phyloP scores from a whole-genome alignment of 30 jellyfish, hydroid and myxozoan species.

The Catostylus mosaicus region DNA sequence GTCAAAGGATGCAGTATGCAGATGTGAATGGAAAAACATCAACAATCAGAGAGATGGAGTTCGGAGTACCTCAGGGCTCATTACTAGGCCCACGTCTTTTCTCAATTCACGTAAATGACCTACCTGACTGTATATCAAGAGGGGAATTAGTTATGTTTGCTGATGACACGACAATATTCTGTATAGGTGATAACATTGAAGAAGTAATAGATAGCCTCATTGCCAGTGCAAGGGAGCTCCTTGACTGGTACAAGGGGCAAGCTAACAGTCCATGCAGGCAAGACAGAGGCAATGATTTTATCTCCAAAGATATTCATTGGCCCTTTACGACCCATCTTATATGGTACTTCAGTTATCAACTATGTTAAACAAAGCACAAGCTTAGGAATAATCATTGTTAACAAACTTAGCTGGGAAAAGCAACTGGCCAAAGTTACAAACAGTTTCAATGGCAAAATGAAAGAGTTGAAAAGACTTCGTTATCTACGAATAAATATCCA shows the following conservation, averaged over 20 bases:
- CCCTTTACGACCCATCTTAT: conserved; percentile 52
- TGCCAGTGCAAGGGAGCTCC: conserved; percentile 9
- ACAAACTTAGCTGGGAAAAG: conserved; percentile 42
- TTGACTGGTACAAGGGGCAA: conserved; percentile 15
- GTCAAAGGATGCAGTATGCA: too few relatives aligned
- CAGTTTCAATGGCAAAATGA: conserved; percentile 41
- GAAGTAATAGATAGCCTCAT: conserved; percentile 21
- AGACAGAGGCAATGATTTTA: conserved; percentile 45
- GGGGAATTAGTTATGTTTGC: conserved; percentile 21
- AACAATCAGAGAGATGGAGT: too few relatives aligned
- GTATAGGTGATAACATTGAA: conserved; percentile 23
- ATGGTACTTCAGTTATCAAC: conserved; percentile 31
- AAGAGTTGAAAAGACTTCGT: conserved; percentile 36
- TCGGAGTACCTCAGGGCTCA: too few relatives aligned
- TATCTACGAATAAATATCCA: conserved; percentile 40
- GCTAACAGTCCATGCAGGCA: conserved; percentile 47
- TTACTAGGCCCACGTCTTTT: too few relatives aligned
- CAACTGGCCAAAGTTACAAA: conserved; percentile 37
- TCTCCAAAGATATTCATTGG: conserved; percentile 39
- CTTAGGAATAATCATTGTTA: conserved; percentile 37
- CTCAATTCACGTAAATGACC: too few relatives aligned
- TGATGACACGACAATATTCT: conserved; percentile 22
- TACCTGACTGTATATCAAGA: conserved; percentile 4
- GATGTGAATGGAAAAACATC: too few relatives aligned
- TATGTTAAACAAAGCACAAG: conserved; percentile 23